Conservation (phyloP, 2,797 vertebrate species). For the Pipistrellus pygmaeus region DNA sequence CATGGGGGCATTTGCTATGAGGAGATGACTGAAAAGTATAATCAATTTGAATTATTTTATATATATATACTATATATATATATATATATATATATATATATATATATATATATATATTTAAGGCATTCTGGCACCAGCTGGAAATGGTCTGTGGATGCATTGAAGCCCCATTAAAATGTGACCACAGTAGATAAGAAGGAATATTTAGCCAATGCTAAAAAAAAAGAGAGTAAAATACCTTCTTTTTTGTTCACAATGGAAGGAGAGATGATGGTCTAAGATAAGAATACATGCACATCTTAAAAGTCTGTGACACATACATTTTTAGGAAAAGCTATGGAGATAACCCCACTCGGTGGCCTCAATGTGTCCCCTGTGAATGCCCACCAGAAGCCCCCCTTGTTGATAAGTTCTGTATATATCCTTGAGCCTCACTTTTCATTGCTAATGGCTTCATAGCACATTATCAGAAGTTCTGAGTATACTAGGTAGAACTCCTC, state of each 20-base stretch:
- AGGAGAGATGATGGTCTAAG: neutral
- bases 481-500: neutral
- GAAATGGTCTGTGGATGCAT: neutral
- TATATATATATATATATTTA: too few relatives aligned
- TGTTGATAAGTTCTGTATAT: neutral
- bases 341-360: neutral
- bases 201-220: neutral
- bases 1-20: neutral
- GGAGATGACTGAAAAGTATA: neutral
- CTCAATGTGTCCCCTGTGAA: neutral
- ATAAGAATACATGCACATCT: neutral
- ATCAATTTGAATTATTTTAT: neutral
- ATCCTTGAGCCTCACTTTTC: neutral
- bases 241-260: neutral
- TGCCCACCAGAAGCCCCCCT: neutral
- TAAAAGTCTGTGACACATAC: neutral
- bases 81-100: too few relatives aligned
- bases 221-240: neutral
- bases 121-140: neutral
- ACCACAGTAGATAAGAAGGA: neutral
- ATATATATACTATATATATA: neutral
- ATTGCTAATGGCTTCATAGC: neutral
- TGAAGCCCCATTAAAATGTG: neutral
- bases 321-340: neutral
- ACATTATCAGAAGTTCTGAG: neutral